Percentiles rank a stretch among this genome's conserved stretches.
Conservation (phyloP, 2,113 vertebrate genomes). For the Hirundichthys speculiger region DNA sequence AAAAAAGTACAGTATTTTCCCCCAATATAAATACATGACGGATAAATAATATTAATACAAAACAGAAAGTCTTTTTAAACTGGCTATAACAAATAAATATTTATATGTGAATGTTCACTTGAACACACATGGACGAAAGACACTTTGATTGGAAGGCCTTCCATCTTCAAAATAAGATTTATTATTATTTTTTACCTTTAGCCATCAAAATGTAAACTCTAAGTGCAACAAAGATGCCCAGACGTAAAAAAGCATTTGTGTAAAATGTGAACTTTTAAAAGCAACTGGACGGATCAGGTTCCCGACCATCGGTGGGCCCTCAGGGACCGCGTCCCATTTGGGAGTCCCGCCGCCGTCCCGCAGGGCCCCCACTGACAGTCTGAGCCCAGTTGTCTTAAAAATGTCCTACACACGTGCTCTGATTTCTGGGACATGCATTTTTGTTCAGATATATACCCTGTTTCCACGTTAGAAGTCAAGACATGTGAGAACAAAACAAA, state of each 20-base stretch:
- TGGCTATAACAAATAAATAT: slow-evolving; percentile 99
- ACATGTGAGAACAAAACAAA: slow-evolving; percentile 78
- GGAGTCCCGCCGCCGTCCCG: no score
- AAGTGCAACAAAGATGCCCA: slow-evolving; percentile 98
- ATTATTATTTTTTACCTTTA: slow-evolving; percentile 84
- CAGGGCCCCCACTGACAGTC: slow-evolving; percentile 20
- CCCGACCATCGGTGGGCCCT: slow-evolving; percentile 26
- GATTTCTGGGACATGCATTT: slow-evolving; percentile 87
- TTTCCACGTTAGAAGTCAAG: slow-evolving; percentile 95
- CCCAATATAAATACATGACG: slow-evolving; percentile 97
- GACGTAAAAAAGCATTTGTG: slow-evolving; percentile 79
- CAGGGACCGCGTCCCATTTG: background rate
- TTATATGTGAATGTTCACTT: slow-evolving; percentile 97
- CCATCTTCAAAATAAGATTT: slow-evolving; percentile 87
- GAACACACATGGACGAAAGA: slow-evolving; percentile 93
- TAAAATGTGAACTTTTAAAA: slow-evolving; percentile 72
- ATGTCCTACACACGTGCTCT: slow-evolving; percentile 67
- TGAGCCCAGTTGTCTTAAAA: slow-evolving; percentile 44
- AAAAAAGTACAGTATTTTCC: slow-evolving; percentile 91
- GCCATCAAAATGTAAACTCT: slow-evolving; percentile 99
- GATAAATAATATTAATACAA: slow-evolving; percentile 99
- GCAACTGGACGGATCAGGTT: slow-evolving; percentile 10
- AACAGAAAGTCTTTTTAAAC: slow-evolving; percentile 92
- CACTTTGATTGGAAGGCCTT: slow-evolving; percentile 85
- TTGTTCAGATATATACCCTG: slow-evolving; percentile 99